Evolutionary conservation across 2,113 vertebrate genomes (phyloP).

Genomic region (Pongo abelii): DNA sequence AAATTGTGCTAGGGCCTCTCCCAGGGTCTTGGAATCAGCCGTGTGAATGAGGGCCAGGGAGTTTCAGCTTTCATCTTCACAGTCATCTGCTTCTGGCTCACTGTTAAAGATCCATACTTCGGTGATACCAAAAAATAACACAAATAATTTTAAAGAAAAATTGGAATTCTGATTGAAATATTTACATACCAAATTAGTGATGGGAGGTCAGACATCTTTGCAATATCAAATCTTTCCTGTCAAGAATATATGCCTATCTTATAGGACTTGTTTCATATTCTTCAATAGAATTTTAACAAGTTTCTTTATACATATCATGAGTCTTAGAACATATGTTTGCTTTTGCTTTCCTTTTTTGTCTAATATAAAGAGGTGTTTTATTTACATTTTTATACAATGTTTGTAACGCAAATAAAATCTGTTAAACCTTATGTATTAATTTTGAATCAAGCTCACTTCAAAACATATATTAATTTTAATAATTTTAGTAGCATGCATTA

Average conservation of each 20-base stretch:
- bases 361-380: not conserved
- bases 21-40: too few species aligned
- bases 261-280: not conserved
- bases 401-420: not conserved
- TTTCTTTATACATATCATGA: not conserved
- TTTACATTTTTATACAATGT: not conserved
- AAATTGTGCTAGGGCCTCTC: too few species aligned
- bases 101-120: not conserved
- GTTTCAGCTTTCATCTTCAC: not conserved
- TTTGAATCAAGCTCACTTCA: not conserved
- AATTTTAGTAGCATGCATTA: not conserved
- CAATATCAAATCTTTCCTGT: not conserved
- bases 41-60: not conserved
- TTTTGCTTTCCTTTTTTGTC: not conserved
- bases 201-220: not conserved
- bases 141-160: not conserved
- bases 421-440: not conserved
- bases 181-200: not conserved
- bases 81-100: not conserved
- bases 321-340: not conserved
- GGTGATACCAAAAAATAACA: too few species aligned
- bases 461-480: not conserved
- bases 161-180: not conserved
- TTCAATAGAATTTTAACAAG: not conserved
- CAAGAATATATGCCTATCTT: not conserved